phyloP scores from a whole-genome alignment of 2,797 vertebrate genomes.

The Mormyrus proboscirostris region DNA sequence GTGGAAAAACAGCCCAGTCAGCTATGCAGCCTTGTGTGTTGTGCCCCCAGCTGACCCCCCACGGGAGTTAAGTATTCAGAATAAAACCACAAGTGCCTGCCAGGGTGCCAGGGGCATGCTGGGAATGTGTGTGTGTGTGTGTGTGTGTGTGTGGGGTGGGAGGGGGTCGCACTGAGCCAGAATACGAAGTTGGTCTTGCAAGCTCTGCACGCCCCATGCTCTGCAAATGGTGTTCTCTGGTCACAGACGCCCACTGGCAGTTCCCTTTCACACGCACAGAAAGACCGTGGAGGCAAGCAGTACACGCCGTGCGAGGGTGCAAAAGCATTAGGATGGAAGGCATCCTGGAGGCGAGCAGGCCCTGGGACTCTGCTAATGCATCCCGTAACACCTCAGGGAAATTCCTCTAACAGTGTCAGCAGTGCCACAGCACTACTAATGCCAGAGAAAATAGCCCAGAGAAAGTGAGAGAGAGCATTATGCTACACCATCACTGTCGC shows the following conservation, averaged over 20 bases:
- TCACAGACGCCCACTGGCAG: not conserved
- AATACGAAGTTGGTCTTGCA: not conserved
- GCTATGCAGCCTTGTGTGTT: not conserved
- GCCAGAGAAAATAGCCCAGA: not conserved
- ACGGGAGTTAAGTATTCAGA: not conserved
- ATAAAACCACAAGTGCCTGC: not conserved
- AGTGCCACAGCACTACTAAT: not conserved
- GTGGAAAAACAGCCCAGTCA: slow-evolving; percentile 14
- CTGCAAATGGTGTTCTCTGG: not conserved
- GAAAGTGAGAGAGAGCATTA: not conserved
- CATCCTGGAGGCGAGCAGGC: not conserved
- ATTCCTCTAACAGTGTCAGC: not conserved
- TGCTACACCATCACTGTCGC: not conserved
- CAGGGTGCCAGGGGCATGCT: not conserved
- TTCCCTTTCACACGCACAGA: not conserved
- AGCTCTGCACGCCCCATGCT: not conserved
- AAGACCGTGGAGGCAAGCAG: not conserved
- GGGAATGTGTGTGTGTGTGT: not conserved
- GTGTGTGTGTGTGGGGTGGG: not conserved
- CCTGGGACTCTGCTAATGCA: not conserved
- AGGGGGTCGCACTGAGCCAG: not conserved
- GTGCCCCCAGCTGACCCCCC: not conserved
- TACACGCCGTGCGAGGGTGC: not conserved
- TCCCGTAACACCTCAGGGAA: not conserved
- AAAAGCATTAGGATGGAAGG: not conserved